phyloP scores from a whole-genome alignment of 2,113 vertebrate species.

The Calcarius ornatus region DNA sequence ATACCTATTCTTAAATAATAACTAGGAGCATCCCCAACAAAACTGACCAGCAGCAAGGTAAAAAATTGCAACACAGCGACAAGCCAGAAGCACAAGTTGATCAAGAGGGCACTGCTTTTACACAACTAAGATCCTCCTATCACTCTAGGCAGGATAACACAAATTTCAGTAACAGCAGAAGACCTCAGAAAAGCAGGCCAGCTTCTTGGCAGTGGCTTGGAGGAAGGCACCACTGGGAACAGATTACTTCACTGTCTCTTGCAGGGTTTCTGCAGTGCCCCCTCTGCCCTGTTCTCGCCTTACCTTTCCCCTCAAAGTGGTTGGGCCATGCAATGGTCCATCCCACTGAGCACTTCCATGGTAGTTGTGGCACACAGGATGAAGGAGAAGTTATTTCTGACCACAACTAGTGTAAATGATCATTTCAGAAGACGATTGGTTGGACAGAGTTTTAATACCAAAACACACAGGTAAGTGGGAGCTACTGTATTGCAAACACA shows the following conservation, averaged over 20 bases:
- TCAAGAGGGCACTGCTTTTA: not conserved
- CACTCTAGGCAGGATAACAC: not conserved
- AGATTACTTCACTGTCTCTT: not conserved
- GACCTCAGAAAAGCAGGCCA: not conserved
- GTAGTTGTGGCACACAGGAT: not conserved
- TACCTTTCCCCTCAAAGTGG: not conserved
- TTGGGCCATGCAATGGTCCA: not conserved
- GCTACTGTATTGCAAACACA: not conserved
- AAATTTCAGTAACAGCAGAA: not conserved
- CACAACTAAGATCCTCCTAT: not conserved
- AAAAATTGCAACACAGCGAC: not conserved
- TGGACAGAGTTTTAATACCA: not conserved
- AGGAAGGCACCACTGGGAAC: not conserved
- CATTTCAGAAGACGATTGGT: not conserved
- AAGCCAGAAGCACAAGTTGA: not conserved
- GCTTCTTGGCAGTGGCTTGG: not conserved
- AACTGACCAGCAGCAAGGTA: not conserved
- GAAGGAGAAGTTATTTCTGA: not conserved
- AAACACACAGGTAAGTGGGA: not conserved
- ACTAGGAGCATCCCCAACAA: not conserved
- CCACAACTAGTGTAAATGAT: not conserved
- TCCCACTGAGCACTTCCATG: not conserved
- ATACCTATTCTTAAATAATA: not conserved
- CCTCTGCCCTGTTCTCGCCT: not conserved
- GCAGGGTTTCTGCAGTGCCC: not conserved